A percentile compares a stretch with the other conserved stretches of the same genome.
Evolutionary conservation across 2,797 vertebrate genomes (phyloP).

Genomic region (Chaetophractus vellerosus): DNA sequence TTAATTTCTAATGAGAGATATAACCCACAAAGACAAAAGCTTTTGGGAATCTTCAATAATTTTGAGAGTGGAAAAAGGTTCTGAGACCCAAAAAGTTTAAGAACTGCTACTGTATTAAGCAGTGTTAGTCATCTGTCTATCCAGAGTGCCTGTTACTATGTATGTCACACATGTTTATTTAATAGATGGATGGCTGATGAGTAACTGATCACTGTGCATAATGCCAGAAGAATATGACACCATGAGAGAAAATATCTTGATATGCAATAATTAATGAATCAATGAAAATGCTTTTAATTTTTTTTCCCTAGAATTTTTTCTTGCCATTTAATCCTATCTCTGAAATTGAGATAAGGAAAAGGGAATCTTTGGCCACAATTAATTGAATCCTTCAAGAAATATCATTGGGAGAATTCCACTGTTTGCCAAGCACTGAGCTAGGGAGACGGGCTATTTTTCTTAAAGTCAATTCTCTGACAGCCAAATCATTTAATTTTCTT

Average conservation of each 20-base stretch:
- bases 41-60: background rate
- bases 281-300: conserved; percentile 25
- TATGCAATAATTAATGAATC: background rate
- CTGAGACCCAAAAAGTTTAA: background rate
- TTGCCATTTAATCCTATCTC: conserved; percentile 29
- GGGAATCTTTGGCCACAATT: background rate
- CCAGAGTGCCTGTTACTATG: background rate
- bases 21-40: background rate
- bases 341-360: conserved; percentile 24
- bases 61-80: background rate
- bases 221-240: background rate
- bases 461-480: background rate
- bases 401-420: background rate
- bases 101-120: background rate
- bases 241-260: conserved; percentile 26
- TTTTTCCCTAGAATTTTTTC: background rate
- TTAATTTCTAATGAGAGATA: conserved; percentile 38
- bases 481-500: conserved; percentile 20
- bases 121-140: background rate
- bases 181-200: background rate
- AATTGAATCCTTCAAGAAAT: background rate
- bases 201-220: background rate
- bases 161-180: background rate
- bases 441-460: background rate
- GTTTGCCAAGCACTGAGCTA: background rate